Evolutionary conservation across 2,888 invertebrate species (phyloP).

Genomic region (Pollenia angustigena): DNA sequence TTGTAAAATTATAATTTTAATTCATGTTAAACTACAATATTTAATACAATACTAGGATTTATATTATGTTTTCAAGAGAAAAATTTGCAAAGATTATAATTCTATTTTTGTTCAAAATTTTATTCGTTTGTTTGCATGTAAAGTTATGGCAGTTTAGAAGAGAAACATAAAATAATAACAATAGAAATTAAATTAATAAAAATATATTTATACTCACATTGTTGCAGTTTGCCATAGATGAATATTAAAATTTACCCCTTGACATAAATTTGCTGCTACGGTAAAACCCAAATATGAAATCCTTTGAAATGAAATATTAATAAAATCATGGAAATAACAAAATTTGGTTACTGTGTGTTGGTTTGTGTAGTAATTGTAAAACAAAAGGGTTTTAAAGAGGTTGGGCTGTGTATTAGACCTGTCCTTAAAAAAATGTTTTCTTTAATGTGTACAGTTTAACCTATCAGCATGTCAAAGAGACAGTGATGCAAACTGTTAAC

Average conservation of each 20-base stretch:
- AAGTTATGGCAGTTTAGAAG: background rate
- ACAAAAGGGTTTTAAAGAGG: background rate
- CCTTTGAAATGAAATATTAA: conserved; percentile 43
- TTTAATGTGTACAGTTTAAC: too few species aligned
- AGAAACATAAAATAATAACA: conserved; percentile 13
- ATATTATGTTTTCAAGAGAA: conserved; percentile 36
- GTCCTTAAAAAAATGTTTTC: too few species aligned
- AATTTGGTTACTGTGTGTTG: conserved; percentile 7
- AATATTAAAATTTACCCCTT: conserved; percentile 32
- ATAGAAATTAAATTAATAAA: conserved; percentile 51
- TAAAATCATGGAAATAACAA: conserved; percentile 18
- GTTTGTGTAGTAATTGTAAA: background rate
- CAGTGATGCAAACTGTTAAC: too few species aligned
- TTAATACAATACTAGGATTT: conserved; percentile 56
- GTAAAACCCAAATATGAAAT: conserved; percentile 11
- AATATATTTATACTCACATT: conserved; percentile 28
- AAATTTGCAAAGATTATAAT: conserved; percentile 49
- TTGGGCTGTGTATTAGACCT: background rate
- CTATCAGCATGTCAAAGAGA: too few species aligned
- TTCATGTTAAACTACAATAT: conserved; percentile 26
- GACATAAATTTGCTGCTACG: conserved; percentile 35
- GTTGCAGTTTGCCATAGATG: background rate
- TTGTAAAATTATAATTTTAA: conserved; percentile 62
- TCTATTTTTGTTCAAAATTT: conserved; percentile 23
- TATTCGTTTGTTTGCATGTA: background rate